phyloP scores from a whole-genome alignment of 2,888 invertebrate species.

The Agonopterix alstromeriana region DNA sequence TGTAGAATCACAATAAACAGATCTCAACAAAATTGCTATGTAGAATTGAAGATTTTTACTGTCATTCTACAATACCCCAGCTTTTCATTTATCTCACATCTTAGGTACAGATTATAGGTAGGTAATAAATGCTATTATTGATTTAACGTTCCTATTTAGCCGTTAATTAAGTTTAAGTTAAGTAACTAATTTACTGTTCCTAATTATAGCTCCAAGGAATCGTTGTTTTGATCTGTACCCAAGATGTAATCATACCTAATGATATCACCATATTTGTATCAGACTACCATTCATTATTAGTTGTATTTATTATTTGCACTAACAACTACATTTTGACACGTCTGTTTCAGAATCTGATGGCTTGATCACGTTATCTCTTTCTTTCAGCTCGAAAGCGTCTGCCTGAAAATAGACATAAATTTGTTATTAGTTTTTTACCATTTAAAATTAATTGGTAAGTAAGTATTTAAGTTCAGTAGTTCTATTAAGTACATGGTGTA shows the following conservation, averaged over 20 bases:
- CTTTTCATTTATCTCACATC: slow-evolving; percentile 10
- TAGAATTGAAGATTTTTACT: no score
- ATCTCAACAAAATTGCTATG: no score
- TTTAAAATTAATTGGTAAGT: not conserved
- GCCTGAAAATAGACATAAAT: slow-evolving; percentile 43
- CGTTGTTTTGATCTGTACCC: no score
- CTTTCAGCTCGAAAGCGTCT: slow-evolving; percentile 67
- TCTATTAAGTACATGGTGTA: no score
- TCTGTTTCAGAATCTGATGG: slow-evolving; percentile 69
- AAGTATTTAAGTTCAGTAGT: no score
- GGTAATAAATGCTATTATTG: not conserved
- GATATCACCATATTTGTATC: not conserved
- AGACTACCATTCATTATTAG: not conserved
- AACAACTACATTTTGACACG: slow-evolving; percentile 69
- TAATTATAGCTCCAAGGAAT: no score
- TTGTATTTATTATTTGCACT: slow-evolving; percentile 21
- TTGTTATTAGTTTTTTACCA: not conserved
- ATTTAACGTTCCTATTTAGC: not conserved
- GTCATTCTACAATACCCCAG: no score
- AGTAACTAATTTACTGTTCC: no score
- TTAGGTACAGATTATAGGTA: slow-evolving; percentile 12
- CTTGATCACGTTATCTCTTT: slow-evolving; percentile 64
- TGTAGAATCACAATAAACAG: no score
- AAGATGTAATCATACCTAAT: no score
- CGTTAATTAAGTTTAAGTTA: no score